Base-by-base conservation (phyloP, 2,888 invertebrate species). In the Agonopterix alstromeriana region DNA sequence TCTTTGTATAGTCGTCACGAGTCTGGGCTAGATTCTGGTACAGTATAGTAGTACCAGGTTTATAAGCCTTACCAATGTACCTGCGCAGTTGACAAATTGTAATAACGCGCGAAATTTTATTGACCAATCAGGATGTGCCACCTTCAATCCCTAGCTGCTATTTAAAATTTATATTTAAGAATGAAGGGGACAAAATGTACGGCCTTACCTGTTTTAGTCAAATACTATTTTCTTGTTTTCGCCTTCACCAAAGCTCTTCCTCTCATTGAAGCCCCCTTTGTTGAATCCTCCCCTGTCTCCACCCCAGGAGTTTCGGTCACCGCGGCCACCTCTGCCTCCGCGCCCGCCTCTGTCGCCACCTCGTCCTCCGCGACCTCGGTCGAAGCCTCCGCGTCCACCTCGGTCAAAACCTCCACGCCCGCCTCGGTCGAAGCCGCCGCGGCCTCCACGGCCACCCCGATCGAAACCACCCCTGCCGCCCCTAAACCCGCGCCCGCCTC, bases 211-310 rank as follows among this genome's bases (percentile, higher is more conserved):
- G 9, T 67, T 60, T 76, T 86, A 85, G 54, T 93, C 93, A 73
- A 94, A 94, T 48, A 90, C 91, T 52, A 94, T 94, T 85, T 94
- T 94, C 87, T 94, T 95, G 77, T 94, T 95, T 35, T 87, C 84
- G 46, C 89, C 78, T 50, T 85, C 82, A 35, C 87, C 92, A 61
- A 92, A 93, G 69, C 92, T 92, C 67, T 91, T 91, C 66, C 92
- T 91, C 65, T 91, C 91, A 67, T 91, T 92, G 63, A 89, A 90
- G 42, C 89, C 85, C n/a, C 89, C 85, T 56, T 84, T 82, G 53
- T 83, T 81, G 53, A 84, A 83, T 17, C 82, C 42, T 12, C 82
- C 84, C 47, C 83, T 67, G 54, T 81, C 80, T 1, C 87, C 83
- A 17, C 87, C 86, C 80, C 88, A 78, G 35, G 83, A 83, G 54